phyloP scores from a whole-genome alignment of 2,888 invertebrate species.

The Strigamia maritima region DNA sequence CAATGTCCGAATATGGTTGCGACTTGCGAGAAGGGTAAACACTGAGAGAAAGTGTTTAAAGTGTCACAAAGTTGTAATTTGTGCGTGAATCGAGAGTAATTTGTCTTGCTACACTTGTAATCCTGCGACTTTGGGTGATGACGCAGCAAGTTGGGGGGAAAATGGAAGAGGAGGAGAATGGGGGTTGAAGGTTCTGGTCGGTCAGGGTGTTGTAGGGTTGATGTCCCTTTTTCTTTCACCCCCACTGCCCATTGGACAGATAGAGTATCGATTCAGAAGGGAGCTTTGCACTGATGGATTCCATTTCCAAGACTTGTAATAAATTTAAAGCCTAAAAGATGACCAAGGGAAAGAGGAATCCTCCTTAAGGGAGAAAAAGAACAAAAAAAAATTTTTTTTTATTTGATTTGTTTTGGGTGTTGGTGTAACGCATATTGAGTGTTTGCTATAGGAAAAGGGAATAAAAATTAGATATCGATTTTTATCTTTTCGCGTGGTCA shows the following conservation, averaged over 20 bases:
- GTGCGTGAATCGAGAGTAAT: slow-evolving; percentile 25
- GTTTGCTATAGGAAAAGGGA: slow-evolving; percentile 20
- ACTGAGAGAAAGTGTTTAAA: background rate
- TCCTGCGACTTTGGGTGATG: slow-evolving; percentile 26
- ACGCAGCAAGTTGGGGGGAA: slow-evolving; percentile 32
- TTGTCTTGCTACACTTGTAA: slow-evolving; percentile 34
- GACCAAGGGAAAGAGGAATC: slow-evolving; percentile 29
- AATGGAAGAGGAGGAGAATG: slow-evolving; percentile 31
- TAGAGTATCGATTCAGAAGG: slow-evolving; percentile 32
- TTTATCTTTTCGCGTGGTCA: background rate
- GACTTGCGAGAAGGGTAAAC: slow-evolving; percentile 9
- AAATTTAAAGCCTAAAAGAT: slow-evolving; percentile 32
- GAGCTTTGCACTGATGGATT: slow-evolving; percentile 32
- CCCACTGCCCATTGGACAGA: slow-evolving; percentile 34
- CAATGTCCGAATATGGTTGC: slow-evolving; percentile 1
- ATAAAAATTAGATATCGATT: slow-evolving; percentile 28
- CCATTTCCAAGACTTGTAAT: slow-evolving; percentile 32
- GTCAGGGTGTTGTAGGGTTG: slow-evolving; percentile 34
- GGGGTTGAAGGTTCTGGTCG: slow-evolving; percentile 34
- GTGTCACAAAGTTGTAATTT: slow-evolving; percentile 11
- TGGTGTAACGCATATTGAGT: slow-evolving; percentile 32
- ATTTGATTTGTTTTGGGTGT: slow-evolving; percentile 33
- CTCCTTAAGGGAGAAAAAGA: slow-evolving; percentile 21
- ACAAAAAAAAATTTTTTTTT: slow-evolving; percentile 18
- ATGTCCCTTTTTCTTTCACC: slow-evolving; percentile 28